Evolutionary conservation across 2,888 invertebrate species (phyloP).

Genomic region (Xestia rhomboidea): DNA sequence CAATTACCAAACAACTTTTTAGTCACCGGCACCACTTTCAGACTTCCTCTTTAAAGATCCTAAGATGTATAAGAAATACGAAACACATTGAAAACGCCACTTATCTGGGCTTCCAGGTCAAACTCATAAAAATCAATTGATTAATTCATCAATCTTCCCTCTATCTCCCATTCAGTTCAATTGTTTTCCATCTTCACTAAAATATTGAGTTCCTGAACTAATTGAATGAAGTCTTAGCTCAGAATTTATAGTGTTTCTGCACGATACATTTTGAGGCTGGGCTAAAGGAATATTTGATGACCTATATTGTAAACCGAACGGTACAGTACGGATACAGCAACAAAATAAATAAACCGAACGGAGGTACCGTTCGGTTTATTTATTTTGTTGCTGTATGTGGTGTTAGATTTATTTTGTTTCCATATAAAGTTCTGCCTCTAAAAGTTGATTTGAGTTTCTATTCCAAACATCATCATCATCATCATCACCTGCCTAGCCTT

Average conservation of each 20-base stretch:
- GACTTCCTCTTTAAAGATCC: too few relatives aligned
- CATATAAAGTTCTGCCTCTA: not conserved
- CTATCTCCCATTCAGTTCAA: slow-evolving; percentile 32
- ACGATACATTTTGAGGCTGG: slow-evolving; percentile 24
- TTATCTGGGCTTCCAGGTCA: not conserved
- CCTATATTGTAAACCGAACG: slow-evolving; percentile 8
- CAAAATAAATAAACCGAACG: too few relatives aligned
- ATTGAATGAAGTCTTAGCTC: slow-evolving; percentile 41
- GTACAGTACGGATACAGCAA: too few relatives aligned
- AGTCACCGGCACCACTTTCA: too few relatives aligned
- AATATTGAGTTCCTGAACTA: slow-evolving; percentile 32
- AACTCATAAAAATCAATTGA: slow-evolving; percentile 10
- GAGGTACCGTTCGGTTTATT: slow-evolving; percentile 6
- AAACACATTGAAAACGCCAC: not conserved
- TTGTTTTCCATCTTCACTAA: slow-evolving; percentile 15
- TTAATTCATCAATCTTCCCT: slow-evolving; percentile 20
- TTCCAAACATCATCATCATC: too few relatives aligned
- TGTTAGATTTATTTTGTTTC: not conserved
- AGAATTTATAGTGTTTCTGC: slow-evolving; percentile 38
- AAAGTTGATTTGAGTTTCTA: not conserved
- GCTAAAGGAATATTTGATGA: slow-evolving; percentile 25
- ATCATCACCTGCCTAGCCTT: not conserved
- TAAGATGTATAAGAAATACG: not conserved
- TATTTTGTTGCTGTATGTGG: slow-evolving; percentile 9
- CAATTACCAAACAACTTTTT: too few relatives aligned